Percentiles rank a stretch among this genome's conserved stretches.
Conservation (phyloP, 1,140 invertebrate genomes). For the Prorops nasuta region DNA sequence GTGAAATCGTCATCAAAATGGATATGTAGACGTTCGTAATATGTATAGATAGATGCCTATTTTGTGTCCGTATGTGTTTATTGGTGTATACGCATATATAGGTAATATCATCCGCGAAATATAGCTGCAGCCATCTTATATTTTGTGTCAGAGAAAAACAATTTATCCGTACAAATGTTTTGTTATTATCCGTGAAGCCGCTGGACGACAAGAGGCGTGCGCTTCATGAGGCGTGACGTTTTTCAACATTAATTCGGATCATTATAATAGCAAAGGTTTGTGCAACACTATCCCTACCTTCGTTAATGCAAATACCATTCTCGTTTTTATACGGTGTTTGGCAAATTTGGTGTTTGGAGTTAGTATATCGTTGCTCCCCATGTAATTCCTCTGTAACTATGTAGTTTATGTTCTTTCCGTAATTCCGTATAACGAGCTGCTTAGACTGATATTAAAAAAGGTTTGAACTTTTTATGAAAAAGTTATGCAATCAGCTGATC, state of each 20-base stretch:
- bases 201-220: constrained; percentile 40
- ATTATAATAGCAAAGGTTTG: constrained; percentile 57
- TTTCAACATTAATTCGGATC: constrained; percentile 50
- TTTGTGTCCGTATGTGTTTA: constrained; percentile 23
- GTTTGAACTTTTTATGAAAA: constrained; percentile 29
- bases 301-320: not conserved
- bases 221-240: constrained; percentile 48
- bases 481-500: constrained; percentile 60
- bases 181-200: constrained; percentile 48
- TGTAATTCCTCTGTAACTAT: too few species aligned
- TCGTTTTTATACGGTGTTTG: too few species aligned
- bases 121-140: constrained; percentile 58
- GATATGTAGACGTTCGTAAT: too few species aligned
- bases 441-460: not conserved
- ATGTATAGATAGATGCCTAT: too few species aligned
- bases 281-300: constrained; percentile 14
- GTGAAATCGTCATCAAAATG: too few species aligned
- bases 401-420: too few species aligned
- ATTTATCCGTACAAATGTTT: constrained; percentile 53
- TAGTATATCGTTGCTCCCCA: too few species aligned
- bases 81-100: constrained; percentile 27
- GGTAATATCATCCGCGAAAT: constrained; percentile 41
- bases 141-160: constrained; percentile 59
- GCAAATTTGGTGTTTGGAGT: not conserved
- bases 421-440: too few species aligned